Conservation (phyloP, 2,113 vertebrate genomes). For the Felis catus region DNA sequence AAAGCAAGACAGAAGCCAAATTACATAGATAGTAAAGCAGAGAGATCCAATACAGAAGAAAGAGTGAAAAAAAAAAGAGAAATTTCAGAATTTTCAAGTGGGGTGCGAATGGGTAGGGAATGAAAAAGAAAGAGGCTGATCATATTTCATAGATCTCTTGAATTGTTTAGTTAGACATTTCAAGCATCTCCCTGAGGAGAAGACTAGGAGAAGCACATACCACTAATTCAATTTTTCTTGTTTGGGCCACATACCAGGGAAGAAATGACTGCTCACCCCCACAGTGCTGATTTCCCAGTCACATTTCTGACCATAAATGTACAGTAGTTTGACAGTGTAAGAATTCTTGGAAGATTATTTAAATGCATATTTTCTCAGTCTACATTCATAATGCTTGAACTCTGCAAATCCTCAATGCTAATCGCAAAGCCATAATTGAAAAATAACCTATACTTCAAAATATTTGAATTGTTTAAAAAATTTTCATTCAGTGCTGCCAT, state of each 20-base stretch:
- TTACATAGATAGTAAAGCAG: neutral
- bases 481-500: neutral
- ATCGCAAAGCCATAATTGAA: constrained; percentile 55
- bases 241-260: constrained; percentile 60
- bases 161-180: constrained; percentile 71
- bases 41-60: neutral
- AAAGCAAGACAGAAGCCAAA: constrained; percentile 25
- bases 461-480: neutral
- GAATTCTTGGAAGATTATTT: constrained; percentile 55
- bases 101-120: neutral
- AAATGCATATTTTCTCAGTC: constrained; percentile 6
- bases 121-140: constrained; percentile 25
- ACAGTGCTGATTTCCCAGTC: neutral
- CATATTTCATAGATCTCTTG: constrained; percentile 61
- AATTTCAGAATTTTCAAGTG: constrained; percentile 35
- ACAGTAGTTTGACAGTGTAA: constrained; percentile 49
- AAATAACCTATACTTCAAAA: constrained; percentile 40
- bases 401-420: neutral
- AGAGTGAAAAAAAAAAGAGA: neutral
- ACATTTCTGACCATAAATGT: constrained; percentile 64
- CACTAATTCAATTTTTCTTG: constrained; percentile 72
- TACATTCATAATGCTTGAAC: constrained; percentile 37
- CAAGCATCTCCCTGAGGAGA: constrained; percentile 61
- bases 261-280: neutral
- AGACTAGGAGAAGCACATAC: constrained; percentile 36